Base-by-base conservation (phyloP, 2,113 vertebrate species). In the Oenanthe melanoleuca region DNA sequence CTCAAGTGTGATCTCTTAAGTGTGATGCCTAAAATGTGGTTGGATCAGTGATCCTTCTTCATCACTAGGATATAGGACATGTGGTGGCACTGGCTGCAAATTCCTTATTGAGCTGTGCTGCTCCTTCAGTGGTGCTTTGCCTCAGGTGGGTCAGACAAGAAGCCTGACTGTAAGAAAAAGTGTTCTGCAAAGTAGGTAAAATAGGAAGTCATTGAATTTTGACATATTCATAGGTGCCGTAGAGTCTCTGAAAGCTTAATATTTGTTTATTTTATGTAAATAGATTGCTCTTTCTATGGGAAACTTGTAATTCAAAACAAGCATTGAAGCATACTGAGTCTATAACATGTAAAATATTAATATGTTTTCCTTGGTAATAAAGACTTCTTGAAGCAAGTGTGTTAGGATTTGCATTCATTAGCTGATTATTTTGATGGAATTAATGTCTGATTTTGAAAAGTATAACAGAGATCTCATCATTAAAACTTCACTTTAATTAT, bases 351-450 rank as follows among this genome's bases (percentile, higher is more conserved):
- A 71, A 89, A 86, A 90, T 77, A 80, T 88, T 29, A 92, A 80
- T 94, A 69, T 78, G 25, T 59, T 94, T 93, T 93, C 28, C n/a
- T 80, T 63, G 55, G 14, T 89, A 75, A 45, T 71, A 49, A 92
- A 75, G 80, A 57, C 14, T 91, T 77, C 34, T 78, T 70, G 56
- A 50, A 94, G 47, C 34, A 89, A 89, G 10, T 2, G 2, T 78
- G 44, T 82, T 77, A 89, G 56, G 56, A 80, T 94, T 92, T 94
- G 25, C 53, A 70, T 94, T 95, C 31, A 88, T 90, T 90, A 80
- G 34, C 38, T 78, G 38, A 56, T 86, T 80, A n/a, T 83, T 94
- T 86, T 95, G 47, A 71, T 92, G 60, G 15, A 56, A 77, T 78
- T 94, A 73, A 75, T 67, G 40, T 78, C 42, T 88, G 26, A 71